These are phyloP conservation scores for Hoplodrina ambigua DNA, from an alignment of 2,888 invertebrate species.

Conservation along the genomic window DNA sequence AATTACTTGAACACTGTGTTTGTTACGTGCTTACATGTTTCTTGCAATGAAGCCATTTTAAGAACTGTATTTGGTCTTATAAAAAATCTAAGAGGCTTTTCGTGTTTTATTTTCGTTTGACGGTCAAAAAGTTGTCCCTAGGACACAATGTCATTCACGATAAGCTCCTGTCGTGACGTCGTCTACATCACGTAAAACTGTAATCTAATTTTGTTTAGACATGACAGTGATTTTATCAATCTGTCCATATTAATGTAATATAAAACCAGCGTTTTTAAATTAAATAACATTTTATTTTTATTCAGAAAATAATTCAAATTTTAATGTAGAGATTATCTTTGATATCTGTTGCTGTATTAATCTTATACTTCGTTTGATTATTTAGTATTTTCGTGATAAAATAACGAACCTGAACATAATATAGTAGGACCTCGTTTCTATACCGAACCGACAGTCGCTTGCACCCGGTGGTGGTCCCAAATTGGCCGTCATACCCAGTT, in stretches of 20 bases:
- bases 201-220: neutral
- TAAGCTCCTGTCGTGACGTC: neutral
- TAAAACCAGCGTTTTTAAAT: neutral
- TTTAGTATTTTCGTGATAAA: neutral
- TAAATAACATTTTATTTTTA: neutral
- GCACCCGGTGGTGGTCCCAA: conserved; percentile 23
- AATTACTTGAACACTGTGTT: too few species aligned
- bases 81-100: neutral
- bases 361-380: neutral
- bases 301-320: neutral
- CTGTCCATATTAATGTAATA: conserved; percentile 3
- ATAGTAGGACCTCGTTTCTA: conserved; percentile 18
- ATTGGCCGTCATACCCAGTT: conserved; percentile 29
- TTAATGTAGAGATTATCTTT: too few species aligned
- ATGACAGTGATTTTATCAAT: conserved; percentile 8
- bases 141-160: neutral
- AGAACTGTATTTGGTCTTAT: too few species aligned
- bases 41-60: too few species aligned
- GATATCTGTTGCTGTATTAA: neutral
- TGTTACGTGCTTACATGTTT: too few species aligned
- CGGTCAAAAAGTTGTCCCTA: conserved; percentile 2
- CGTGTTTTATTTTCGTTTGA: neutral
- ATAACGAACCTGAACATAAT: conserved; percentile 5
- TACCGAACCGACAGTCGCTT: conserved; percentile 3
- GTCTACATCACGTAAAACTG: conserved; percentile 1